These are phyloP conservation scores for Leptarthrus brevirostris DNA, from an alignment of 2,888 invertebrate species.

Conservation along the genomic window DNA sequence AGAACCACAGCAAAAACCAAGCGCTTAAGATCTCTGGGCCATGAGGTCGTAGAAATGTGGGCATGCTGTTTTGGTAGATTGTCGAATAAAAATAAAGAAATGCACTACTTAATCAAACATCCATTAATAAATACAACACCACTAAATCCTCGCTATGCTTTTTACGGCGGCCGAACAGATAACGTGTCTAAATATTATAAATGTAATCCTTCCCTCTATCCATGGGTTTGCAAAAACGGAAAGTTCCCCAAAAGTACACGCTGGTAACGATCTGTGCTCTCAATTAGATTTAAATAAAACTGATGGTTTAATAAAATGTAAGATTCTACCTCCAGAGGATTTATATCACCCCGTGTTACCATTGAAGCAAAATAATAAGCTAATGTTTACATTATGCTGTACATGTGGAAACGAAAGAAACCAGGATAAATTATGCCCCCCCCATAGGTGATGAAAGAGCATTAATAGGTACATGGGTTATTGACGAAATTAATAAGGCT, in stretches of 20 bases:
- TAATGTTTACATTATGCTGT: constrained; percentile 57
- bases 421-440: not conserved
- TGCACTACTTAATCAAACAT: not conserved
- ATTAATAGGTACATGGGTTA: constrained; percentile 59
- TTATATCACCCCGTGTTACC: no score
- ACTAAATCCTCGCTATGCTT: constrained; percentile 21
- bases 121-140: not conserved
- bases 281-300: no score
- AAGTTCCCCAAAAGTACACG: no score
- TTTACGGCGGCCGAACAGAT: no score
- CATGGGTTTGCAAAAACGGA: no score
- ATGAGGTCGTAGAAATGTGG: constrained; percentile 32
- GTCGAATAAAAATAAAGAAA: not conserved
- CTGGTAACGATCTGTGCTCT: no score
- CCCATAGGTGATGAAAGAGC: constrained; percentile 54
- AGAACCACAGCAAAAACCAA: not conserved
- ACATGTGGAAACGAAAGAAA: constrained; percentile 49
- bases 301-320: no score
- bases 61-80: no score
- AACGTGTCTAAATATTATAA: not conserved
- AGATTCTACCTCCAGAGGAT: no score
- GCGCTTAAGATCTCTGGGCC: not conserved
- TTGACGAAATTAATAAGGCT: constrained; percentile 59
- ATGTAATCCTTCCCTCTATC: no score
- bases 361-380: constrained; percentile 56